phyloP scores from a whole-genome alignment of 2,797 vertebrate genomes.

The Paguma larvata region DNA sequence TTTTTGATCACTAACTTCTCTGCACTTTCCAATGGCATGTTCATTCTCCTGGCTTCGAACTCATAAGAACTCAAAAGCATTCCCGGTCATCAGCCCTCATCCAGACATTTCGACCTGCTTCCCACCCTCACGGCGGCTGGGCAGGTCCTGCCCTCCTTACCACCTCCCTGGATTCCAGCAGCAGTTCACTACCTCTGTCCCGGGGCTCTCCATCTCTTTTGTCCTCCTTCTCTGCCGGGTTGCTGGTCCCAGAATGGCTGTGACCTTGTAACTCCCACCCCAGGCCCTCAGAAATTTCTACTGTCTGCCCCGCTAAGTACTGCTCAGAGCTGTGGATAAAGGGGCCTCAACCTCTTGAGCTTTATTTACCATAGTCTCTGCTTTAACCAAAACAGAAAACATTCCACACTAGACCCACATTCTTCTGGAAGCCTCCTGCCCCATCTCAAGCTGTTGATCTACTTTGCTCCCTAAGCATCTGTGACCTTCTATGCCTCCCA shows the following conservation, averaged over 20 bases:
- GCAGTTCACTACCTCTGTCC: not conserved
- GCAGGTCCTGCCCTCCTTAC: not conserved
- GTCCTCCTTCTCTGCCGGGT: not conserved
- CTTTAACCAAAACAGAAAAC: not conserved
- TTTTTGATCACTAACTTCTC: not conserved
- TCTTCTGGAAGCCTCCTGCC: not conserved
- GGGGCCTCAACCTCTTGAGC: not conserved
- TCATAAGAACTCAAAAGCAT: not conserved
- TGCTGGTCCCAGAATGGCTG: not conserved
- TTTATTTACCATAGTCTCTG: not conserved
- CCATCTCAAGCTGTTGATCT: not conserved
- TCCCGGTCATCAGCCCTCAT: not conserved
- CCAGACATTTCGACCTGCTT: not conserved
- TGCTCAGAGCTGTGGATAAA: not conserved
- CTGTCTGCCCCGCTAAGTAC: not conserved
- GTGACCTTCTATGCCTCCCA: not conserved
- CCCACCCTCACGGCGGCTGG: not conserved
- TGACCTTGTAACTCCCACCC: not conserved
- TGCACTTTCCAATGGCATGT: not conserved
- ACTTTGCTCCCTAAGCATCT: not conserved
- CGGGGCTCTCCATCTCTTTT: not conserved
- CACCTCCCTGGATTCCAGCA: not conserved
- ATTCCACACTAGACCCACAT: not conserved
- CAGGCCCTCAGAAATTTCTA: not conserved
- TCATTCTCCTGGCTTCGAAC: not conserved